Conservation (phyloP, 2,888 invertebrate genomes). For the Artemia sp. region DNA sequence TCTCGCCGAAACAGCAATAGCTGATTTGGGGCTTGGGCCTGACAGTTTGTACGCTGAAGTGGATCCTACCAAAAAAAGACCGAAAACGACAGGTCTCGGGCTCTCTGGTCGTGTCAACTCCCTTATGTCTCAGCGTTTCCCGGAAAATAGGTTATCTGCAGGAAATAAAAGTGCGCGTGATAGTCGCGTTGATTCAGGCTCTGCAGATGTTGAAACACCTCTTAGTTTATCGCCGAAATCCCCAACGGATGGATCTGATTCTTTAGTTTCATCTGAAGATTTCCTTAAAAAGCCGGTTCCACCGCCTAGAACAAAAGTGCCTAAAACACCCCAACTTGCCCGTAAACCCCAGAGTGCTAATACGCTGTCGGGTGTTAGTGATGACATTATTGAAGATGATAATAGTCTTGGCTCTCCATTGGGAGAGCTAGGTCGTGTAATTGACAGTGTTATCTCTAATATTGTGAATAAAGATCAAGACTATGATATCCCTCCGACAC, state of each 20-base stretch:
- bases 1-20: slow-evolving; percentile 20
- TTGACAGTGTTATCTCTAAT: slow-evolving; percentile 18
- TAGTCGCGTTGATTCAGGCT: slow-evolving; percentile 31
- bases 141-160: slow-evolving; percentile 23
- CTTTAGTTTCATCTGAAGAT: slow-evolving; percentile 9
- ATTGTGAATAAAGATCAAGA: slow-evolving; percentile 14
- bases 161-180: slow-evolving; percentile 27
- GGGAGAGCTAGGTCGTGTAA: slow-evolving; percentile 21
- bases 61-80: slow-evolving; percentile 26
- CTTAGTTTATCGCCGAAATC: slow-evolving; percentile 32
- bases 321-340: slow-evolving; percentile 13
- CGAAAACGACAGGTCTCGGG: slow-evolving; percentile 17
- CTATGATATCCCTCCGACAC: slow-evolving; percentile 11
- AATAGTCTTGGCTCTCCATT: slow-evolving; percentile 15
- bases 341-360: slow-evolving; percentile 18
- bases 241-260: slow-evolving; percentile 29
- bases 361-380: slow-evolving; percentile 20
- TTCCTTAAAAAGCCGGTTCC: slow-evolving; percentile 27
- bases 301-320: slow-evolving; percentile 25
- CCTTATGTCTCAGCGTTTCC: slow-evolving; percentile 22
- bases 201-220: slow-evolving; percentile 33
- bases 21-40: slow-evolving; percentile 16
- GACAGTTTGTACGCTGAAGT: slow-evolving; percentile 27
- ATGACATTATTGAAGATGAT: slow-evolving; percentile 16
- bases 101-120: slow-evolving; percentile 23